Percentiles rank a stretch among this genome's conserved stretches.
Conservation (phyloP, 2,888 invertebrate genomes). For the Mythimna impura region DNA sequence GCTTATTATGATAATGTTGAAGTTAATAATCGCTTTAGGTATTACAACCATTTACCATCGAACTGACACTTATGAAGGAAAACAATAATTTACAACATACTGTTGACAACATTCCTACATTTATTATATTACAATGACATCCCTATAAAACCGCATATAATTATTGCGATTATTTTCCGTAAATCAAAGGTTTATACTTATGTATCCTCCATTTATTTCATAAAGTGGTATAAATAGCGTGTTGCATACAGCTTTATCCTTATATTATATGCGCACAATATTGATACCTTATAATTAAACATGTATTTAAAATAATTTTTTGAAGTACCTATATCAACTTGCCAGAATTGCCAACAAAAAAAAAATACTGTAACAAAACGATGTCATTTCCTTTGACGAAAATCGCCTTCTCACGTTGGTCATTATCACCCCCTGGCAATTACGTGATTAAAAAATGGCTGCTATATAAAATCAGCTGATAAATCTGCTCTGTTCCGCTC, state of each 20-base stretch:
- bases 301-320: neutral
- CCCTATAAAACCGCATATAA: constrained; percentile 41
- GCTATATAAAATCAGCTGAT: constrained; percentile 78
- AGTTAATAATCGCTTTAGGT: neutral
- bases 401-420: constrained; percentile 55
- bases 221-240: constrained; percentile 8
- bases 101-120: constrained; percentile 5
- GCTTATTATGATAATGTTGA: neutral
- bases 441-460: constrained; percentile 52
- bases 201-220: constrained; percentile 7
- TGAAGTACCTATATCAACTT: neutral
- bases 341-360: neutral
- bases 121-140: constrained; percentile 7
- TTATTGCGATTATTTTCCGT: constrained; percentile 41
- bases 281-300: neutral
- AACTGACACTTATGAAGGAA: constrained; percentile 29
- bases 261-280: neutral
- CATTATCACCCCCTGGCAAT: constrained; percentile 64
- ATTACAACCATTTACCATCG: constrained; percentile 10
- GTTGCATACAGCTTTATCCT: neutral
- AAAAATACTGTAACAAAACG: constrained; percentile 17
- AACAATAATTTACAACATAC: constrained; percentile 16
- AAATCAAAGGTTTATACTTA: constrained; percentile 44
- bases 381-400: constrained; percentile 36
- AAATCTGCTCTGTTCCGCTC: constrained; percentile 76